These are phyloP conservation scores for Myotis pilosus DNA, from an alignment of 2,797 vertebrate species.

Conservation along the genomic window DNA sequence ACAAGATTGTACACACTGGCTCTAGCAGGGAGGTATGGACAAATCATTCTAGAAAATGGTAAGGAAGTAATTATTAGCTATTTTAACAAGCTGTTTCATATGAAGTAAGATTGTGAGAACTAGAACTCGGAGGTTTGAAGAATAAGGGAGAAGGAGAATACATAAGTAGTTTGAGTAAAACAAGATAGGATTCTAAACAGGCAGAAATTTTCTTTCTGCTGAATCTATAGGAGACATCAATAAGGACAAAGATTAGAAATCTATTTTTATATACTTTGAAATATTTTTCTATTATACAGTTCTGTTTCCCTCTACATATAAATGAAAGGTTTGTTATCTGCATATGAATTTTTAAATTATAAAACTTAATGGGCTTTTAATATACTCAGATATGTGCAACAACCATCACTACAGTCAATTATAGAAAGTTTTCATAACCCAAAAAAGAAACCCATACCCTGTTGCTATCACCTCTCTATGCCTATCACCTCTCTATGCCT, in stretches of 20 bases:
- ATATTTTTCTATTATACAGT: not conserved
- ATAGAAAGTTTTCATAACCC: slow-evolving; percentile 1
- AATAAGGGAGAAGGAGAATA: not conserved
- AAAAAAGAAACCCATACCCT: not conserved
- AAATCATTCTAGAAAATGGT: slow-evolving; percentile 10
- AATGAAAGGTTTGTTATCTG: not conserved
- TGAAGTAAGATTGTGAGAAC: not conserved
- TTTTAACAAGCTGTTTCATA: not conserved
- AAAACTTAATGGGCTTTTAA: slow-evolving; percentile 6
- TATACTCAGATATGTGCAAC: not conserved
- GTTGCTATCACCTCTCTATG: not conserved
- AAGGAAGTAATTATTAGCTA: not conserved
- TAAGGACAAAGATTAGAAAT: not conserved
- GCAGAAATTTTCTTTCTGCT: not conserved
- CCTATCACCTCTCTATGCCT: not conserved
- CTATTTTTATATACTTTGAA: not conserved
- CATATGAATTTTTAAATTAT: not conserved
- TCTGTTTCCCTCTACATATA: slow-evolving; percentile 25
- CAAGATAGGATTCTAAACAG: not conserved
- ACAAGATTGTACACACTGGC: not conserved
- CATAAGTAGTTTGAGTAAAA: not conserved
- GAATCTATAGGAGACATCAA: not conserved
- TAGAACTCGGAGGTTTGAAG: not conserved
- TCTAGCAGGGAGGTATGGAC: not conserved
- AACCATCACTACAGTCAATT: not conserved